Evolutionary conservation across 2,113 vertebrate species (phyloP), one percentile per base, ranked within the genome.

Genomic region (Myanophis thanlyinensis): DNA sequence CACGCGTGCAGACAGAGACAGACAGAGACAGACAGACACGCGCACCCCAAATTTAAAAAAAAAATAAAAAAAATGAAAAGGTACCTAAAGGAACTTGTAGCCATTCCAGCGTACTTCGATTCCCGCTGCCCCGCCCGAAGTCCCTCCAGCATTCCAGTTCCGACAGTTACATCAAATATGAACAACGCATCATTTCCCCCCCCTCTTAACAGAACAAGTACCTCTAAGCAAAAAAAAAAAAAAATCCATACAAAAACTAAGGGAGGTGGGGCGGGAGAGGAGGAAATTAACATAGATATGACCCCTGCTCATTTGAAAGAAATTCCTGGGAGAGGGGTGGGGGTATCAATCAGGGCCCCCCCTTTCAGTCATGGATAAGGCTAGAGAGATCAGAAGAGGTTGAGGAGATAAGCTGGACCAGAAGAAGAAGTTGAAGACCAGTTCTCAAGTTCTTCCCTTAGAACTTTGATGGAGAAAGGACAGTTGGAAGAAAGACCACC

Each of bases 141-240:
- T 97, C 97, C 96, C 98, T 97, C 96, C 98, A 95, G 98, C 96
- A 97, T 98, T 99, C 98, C 98, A 98, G 98, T 98, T 98, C 97
- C 98, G 98, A 98, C 98, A 98, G 98, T 98, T 98, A 98, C 98
- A 98, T 97, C 98, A 98, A 98, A 98, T 95, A 96, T 98, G 97
- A 87, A 98, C 97, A 97, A 97, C 96, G 97, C 93, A 94, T 96
- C 97, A 90, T 95, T 94, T 96, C 97, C 97, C 97, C 98, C 98
- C 97, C 97, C 97, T 98, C 98, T 97, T 97, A 98, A 98, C 97
- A 98, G 98, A 98, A 98, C 96, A 98, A 98, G 98, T 99, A 98
- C 98, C 98, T 98, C 98, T 96, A 98, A 97, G 97, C 97, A 97
- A 98, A 97, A 96, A 96, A 97, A 97, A 97, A 98, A 97, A 96